phyloP scores from a whole-genome alignment of 2,797 vertebrate genomes.

The Argentina silus region DNA sequence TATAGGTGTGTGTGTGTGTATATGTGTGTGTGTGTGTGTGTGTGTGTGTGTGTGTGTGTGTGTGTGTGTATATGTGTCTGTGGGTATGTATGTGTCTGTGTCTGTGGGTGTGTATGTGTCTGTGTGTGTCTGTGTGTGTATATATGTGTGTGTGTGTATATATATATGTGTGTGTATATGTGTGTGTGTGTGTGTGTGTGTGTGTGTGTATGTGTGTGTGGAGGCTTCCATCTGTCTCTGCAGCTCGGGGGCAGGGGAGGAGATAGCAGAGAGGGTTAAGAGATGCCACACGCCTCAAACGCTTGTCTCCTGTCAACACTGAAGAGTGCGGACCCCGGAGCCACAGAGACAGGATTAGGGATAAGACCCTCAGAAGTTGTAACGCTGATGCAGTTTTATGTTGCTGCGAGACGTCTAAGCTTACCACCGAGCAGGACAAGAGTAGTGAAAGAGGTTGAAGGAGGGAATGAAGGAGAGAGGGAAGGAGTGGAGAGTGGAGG shows the following conservation, averaged over 20 bases:
- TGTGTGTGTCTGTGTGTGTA: too few species aligned
- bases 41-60: too few species aligned
- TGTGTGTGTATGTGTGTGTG: not conserved
- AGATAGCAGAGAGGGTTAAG: constrained; percentile 11
- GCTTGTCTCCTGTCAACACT: constrained; percentile 41
- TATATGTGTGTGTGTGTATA: too few species aligned
- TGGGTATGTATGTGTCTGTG: too few species aligned
- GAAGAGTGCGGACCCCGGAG: constrained; percentile 22
- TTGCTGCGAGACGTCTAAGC: constrained; percentile 35
- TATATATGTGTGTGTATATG: not conserved
- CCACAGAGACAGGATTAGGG: constrained; percentile 49
- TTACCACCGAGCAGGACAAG: constrained; percentile 3
- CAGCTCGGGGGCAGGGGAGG: not conserved
- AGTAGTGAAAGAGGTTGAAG: not conserved
- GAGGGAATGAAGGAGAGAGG: not conserved
- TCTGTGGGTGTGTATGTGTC: too few species aligned
- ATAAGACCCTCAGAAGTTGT: constrained; percentile 42
- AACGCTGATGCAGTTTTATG: constrained; percentile 42
- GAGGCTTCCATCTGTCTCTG: not conserved
- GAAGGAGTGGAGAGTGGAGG: not conserved
- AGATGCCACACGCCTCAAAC: constrained; percentile 27
- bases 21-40: too few species aligned
- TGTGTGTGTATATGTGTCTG: too few species aligned
- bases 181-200: not conserved
- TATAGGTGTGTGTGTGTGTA: too few species aligned